Conservation (phyloP, 2,888 invertebrate species). For the Dicyrtomina minuta region DNA sequence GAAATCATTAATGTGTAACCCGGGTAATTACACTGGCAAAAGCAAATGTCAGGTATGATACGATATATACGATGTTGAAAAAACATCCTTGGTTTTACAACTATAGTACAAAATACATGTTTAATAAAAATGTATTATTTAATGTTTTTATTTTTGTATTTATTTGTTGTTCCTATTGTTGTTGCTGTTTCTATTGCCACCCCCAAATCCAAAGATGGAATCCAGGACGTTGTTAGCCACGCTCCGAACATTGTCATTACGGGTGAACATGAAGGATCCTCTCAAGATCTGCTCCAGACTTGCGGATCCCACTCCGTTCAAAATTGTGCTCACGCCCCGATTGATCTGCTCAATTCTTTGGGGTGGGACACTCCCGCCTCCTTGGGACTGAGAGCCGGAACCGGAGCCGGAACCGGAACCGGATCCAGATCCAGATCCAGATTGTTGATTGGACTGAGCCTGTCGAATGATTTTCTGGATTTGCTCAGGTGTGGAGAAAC, state of each 20-base stretch:
- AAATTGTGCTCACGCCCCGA: slow-evolving; percentile 43
- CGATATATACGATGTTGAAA: too few species aligned
- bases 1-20: too few species aligned
- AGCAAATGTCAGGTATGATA: too few species aligned
- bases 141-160: not conserved
- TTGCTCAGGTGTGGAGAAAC: slow-evolving; percentile 15
- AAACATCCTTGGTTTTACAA: too few species aligned
- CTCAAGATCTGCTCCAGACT: slow-evolving; percentile 44
- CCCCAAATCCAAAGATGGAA: slow-evolving; percentile 40
- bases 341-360: slow-evolving; percentile 43
- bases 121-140: not conserved
- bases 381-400: not conserved
- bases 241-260: slow-evolving; percentile 47
- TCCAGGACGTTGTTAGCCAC: slow-evolving; percentile 48
- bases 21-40: too few species aligned
- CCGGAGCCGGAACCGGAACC: not conserved
- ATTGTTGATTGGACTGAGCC: not conserved
- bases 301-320: slow-evolving; percentile 39
- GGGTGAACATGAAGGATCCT: slow-evolving; percentile 45
- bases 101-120: too few species aligned
- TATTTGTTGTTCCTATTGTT: too few species aligned
- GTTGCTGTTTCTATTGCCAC: not conserved
- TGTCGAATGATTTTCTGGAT: slow-evolving; percentile 21
- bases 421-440: not conserved
- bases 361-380: slow-evolving; percentile 21